These are phyloP conservation scores for Microcebus lehilahytsara DNA, from an alignment of 2,113 vertebrate species.

Conservation along the genomic window DNA sequence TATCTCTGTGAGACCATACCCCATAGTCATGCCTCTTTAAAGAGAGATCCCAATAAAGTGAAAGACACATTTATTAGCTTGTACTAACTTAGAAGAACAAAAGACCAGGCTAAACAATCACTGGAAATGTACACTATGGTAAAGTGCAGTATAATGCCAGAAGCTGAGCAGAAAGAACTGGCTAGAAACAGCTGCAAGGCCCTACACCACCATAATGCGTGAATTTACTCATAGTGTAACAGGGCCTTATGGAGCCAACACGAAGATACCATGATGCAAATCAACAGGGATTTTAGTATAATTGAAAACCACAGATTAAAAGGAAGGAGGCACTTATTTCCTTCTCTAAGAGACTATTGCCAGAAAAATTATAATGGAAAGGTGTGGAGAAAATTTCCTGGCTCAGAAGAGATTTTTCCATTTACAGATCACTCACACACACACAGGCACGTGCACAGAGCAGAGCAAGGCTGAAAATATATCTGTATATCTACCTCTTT, in stretches of 20 bases:
- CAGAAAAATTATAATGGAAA: not conserved
- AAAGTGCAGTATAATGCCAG: not conserved
- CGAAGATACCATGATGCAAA: not conserved
- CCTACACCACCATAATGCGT: not conserved
- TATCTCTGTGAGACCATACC: slow-evolving; percentile 15
- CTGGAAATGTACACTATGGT: not conserved
- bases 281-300: not conserved
- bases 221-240: not conserved
- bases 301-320: not conserved
- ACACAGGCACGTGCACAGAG: not conserved
- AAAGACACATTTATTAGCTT: slow-evolving; percentile 46
- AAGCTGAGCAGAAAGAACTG: not conserved
- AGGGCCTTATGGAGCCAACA: not conserved
- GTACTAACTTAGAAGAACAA: slow-evolving; percentile 8
- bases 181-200: not conserved
- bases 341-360: slow-evolving; percentile 5
- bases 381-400: not conserved
- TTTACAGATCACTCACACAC: not conserved
- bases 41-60: not conserved
- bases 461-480: not conserved
- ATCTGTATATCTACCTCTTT: not conserved
- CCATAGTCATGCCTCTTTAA: slow-evolving; percentile 31
- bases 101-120: not conserved
- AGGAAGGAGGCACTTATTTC: not conserved
- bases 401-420: not conserved